Base-by-base conservation (phyloP, 2,888 invertebrate genomes). In the Antheraea assamensis region DNA sequence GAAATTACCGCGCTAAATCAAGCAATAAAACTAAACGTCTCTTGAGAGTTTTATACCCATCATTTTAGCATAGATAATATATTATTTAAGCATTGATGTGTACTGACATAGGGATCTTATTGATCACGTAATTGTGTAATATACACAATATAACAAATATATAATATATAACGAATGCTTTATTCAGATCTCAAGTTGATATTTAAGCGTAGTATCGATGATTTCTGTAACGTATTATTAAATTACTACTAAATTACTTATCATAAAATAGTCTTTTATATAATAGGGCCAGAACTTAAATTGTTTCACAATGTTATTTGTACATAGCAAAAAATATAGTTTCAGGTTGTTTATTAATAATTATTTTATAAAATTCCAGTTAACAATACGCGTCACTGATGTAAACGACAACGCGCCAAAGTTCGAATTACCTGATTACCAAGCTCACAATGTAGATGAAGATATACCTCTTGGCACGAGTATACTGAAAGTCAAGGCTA, bases 341-440 rank as follows among this genome's bases (percentile, higher is more conserved):
- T n/a, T 8, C 13, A 58, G 58, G 15, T 24, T 58, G 24, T 58
- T 58, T 2, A 24, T n/a, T 58, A 27, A 58, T 58, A 24, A 24
- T 8, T 58, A 58, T 64, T 64, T 30, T 30, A 70, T 72, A 70
- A 35, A 72, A 71, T 95, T 96, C 64, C 95, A 98, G 98, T 91
- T 98, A 71, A 98, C 98, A 4, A 98, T 99, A 78, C 96, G 98
- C 78, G 98, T 99, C 70, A 98, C 98, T 10, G 99, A 99, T 90
- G 98, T 99, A 68, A 99, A 99, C 89, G 99, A 99, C 93, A 99
- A 99, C 91, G 98, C 98, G 15, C 99, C 99, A 0, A 98, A 98
- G 90, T 99, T 98, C 86, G 99, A 99, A 92, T 93, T 99, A 78
- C 99, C 99, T 0, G 98, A 99, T 90, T 99, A 99, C 91, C 99